A percentile compares a stretch with the other conserved stretches of the same genome.
Conservation (phyloP, 2,888 invertebrate species). For the Drosophila niveifrons region DNA sequence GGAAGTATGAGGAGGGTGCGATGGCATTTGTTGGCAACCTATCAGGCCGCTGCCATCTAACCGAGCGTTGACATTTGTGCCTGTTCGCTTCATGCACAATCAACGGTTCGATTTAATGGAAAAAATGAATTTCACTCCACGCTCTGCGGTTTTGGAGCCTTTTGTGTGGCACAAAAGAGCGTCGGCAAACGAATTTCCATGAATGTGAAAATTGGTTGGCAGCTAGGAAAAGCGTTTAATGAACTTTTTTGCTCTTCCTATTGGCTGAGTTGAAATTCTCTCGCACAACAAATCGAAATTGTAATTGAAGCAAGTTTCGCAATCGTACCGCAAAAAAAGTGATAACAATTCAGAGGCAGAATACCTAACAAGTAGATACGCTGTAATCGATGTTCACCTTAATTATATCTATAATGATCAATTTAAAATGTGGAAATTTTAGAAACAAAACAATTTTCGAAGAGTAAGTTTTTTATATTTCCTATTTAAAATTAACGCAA, state of each 20-base stretch:
- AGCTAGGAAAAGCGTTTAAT: conserved; percentile 73
- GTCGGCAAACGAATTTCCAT: conserved; percentile 63
- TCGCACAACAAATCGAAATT: conserved; percentile 66
- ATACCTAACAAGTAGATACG: background rate
- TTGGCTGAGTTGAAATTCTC: conserved; percentile 47
- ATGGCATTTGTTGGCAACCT: conserved; percentile 57
- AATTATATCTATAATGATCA: background rate
- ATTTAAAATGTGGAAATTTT: background rate
- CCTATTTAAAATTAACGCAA: background rate
- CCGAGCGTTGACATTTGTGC: conserved; percentile 79
- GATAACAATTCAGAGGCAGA: background rate
- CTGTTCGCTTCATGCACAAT: conserved; percentile 82
- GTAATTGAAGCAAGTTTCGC: conserved; percentile 70
- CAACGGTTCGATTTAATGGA: conserved; percentile 82
- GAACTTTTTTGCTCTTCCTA: conserved; percentile 53
- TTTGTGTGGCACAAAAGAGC: conserved; percentile 53
- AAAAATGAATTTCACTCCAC: conserved; percentile 75
- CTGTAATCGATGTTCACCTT: background rate
- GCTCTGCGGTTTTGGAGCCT: conserved; percentile 62
- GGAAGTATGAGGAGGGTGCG: background rate
- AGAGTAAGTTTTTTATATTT: too few species aligned
- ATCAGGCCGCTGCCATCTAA: conserved; percentile 75
- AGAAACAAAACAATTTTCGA: too few species aligned
- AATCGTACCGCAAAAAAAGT: conserved; percentile 17
- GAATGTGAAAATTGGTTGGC: conserved; percentile 65